Conservation (phyloP, 1,140 invertebrate species). For the Microplitis demolitor region DNA sequence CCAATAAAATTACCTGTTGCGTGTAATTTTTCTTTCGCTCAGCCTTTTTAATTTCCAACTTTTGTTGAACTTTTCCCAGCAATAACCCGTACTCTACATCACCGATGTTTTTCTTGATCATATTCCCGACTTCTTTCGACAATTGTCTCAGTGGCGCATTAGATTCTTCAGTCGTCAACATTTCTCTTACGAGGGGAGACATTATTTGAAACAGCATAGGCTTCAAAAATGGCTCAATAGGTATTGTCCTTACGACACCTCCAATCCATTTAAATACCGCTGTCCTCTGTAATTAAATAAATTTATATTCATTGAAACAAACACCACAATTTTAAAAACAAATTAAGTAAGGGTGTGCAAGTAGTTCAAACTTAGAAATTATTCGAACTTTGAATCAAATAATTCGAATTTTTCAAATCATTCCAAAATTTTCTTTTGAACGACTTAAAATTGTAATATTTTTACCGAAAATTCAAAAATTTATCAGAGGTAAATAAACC, state of each 20-base stretch:
- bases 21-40: constrained; percentile 70
- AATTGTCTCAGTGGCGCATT: constrained; percentile 64
- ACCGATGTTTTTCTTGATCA: constrained; percentile 71
- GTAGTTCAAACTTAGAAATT: no score
- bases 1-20: constrained; percentile 54
- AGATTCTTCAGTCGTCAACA: constrained; percentile 64
- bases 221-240: constrained; percentile 59
- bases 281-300: constrained; percentile 61
- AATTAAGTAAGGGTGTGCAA: neutral
- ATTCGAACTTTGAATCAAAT: no score
- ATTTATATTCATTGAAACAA: neutral
- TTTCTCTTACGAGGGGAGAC: constrained; percentile 72
- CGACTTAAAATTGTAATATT: neutral
- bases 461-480: neutral
- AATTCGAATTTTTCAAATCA: no score
- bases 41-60: constrained; percentile 67
- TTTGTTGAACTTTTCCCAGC: constrained; percentile 65
- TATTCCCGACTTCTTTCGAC: constrained; percentile 69
- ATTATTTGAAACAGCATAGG: constrained; percentile 66
- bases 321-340: neutral
- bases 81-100: constrained; percentile 68
- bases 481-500: no score
- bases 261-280: constrained; percentile 77
- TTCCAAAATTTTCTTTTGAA: no score
- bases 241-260: constrained; percentile 66